Evolutionary conservation across 92 coral and sea anemone genomes (phyloP).

Genomic region (Epizoanthus stellaris): DNA sequence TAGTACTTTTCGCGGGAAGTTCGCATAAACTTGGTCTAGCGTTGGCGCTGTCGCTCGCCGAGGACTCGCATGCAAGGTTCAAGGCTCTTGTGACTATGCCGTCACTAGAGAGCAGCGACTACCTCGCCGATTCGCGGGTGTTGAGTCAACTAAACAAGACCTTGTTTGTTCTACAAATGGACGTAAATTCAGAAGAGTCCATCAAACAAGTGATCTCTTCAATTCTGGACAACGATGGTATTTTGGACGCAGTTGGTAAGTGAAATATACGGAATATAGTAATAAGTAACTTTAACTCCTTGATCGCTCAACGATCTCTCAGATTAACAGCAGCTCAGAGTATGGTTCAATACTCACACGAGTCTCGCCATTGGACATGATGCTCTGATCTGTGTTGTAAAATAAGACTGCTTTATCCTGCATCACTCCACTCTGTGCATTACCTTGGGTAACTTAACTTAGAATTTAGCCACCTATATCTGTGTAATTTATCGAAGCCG

Average conservation of each 20-base stretch:
- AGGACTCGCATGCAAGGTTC: constrained; percentile 79
- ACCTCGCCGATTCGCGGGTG: constrained; percentile 85
- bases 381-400: not conserved
- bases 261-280: not conserved
- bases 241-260: constrained; percentile 94
- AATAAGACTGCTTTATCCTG: not conserved
- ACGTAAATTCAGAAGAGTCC: constrained; percentile 78
- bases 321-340: constrained; percentile 9
- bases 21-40: constrained; percentile 88
- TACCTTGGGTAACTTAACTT: not conserved
- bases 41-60: constrained; percentile 84
- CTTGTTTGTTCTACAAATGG: constrained; percentile 91
- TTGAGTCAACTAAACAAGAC: constrained; percentile 82
- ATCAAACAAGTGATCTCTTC: constrained; percentile 79
- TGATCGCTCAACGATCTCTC: not conserved
- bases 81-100: constrained; percentile 95
- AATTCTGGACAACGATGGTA: constrained; percentile 91
- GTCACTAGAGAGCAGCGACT: constrained; percentile 80
- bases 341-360: not conserved
- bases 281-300: not conserved
- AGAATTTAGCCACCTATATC: not conserved
- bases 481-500: constrained; percentile 5
- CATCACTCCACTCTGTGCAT: not conserved
- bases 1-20: constrained; percentile 89
- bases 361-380: too few species aligned